These are phyloP conservation scores for Ptychochromis oligacanthus DNA, from an alignment of 2,113 vertebrate species.

Conservation along the genomic window DNA sequence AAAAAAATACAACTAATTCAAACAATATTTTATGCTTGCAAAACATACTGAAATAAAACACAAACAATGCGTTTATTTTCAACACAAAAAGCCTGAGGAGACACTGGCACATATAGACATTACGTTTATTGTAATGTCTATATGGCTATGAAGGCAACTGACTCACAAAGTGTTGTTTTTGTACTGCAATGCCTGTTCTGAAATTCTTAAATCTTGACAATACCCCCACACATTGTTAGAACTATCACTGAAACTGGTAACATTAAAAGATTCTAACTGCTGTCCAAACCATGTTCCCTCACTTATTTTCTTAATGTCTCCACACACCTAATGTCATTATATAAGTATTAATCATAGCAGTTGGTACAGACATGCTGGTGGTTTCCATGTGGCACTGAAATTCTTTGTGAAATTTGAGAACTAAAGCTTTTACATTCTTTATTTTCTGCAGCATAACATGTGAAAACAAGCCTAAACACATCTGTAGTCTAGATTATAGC, in stretches of 20 bases:
- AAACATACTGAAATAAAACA: background rate
- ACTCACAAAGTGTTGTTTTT: background rate
- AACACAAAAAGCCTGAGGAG: background rate
- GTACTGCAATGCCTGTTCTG: background rate
- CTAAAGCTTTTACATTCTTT: background rate
- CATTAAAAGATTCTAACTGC: background rate
- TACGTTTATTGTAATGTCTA: background rate
- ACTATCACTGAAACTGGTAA: background rate
- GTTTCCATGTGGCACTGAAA: conserved; percentile 31
- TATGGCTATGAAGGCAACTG: background rate
- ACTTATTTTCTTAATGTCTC: conserved; percentile 27
- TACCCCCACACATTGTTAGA: background rate
- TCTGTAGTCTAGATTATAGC: background rate
- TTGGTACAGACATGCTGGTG: background rate
- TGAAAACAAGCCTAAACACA: background rate
- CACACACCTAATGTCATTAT: conserved; percentile 7
- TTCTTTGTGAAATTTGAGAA: background rate
- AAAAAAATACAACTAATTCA: background rate
- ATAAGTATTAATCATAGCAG: conserved; percentile 33
- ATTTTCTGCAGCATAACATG: background rate
- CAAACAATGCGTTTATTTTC: background rate
- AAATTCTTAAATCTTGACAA: background rate
- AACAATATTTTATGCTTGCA: background rate
- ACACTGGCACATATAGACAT: background rate
- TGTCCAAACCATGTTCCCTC: background rate